These are phyloP conservation scores for Craterocephalus amniculus DNA, from an alignment of 2,797 vertebrate species.

Conservation along the genomic window DNA sequence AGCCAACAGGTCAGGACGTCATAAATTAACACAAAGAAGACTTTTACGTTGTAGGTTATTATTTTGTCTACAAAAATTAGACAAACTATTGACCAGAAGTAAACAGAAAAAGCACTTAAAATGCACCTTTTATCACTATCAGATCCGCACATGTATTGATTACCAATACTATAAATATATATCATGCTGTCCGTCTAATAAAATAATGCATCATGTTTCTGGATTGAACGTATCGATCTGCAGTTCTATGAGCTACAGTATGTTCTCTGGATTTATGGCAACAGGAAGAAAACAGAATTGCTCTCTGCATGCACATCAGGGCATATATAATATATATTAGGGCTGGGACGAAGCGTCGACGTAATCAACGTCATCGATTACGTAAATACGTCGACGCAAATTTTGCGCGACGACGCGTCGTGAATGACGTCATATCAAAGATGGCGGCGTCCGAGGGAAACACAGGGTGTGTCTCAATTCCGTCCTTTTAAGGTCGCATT, in stretches of 20 bases:
- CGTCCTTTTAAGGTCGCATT: too few species aligned
- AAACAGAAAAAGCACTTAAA: background rate
- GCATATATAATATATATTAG: too few species aligned
- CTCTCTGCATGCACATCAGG: too few species aligned
- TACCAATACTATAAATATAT: background rate
- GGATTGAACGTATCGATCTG: background rate
- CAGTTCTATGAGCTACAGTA: background rate
- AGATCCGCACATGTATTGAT: slow-evolving; percentile 20
- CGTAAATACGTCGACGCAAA: too few species aligned
- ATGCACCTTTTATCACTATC: background rate
- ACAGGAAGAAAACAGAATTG: background rate
- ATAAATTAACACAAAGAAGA: background rate
- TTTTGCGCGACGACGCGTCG: too few species aligned
- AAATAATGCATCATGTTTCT: background rate
- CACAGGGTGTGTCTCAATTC: too few species aligned
- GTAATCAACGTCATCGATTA: too few species aligned
- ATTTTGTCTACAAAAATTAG: background rate
- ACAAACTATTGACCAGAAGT: background rate
- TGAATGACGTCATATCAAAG: too few species aligned
- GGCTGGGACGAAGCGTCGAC: too few species aligned
- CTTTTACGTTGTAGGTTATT: background rate
- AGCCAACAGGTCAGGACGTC: background rate
- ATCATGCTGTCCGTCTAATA: background rate
- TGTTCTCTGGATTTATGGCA: slow-evolving; percentile 21
- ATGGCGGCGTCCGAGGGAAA: too few species aligned